A percentile compares a stretch with the other conserved stretches of the same genome.
These are phyloP conservation scores for Alentia gelatinosa DNA, from an alignment of 2,888 invertebrate species.

Conservation along the genomic window DNA sequence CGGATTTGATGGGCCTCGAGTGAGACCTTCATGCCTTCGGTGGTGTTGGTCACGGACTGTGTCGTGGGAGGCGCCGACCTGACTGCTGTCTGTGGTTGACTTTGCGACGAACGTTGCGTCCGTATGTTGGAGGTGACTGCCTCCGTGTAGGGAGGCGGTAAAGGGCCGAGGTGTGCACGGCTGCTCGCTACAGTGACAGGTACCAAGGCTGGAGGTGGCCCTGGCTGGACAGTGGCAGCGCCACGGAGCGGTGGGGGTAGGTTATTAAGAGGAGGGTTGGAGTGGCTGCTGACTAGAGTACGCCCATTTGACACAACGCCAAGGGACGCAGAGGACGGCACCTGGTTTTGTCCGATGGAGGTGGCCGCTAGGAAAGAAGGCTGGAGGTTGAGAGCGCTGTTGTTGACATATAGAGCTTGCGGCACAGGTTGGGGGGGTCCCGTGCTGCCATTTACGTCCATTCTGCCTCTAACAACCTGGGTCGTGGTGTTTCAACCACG, in stretches of 20 bases:
- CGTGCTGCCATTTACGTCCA: constrained; percentile 5
- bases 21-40: constrained; percentile 30
- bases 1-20: constrained; percentile 63
- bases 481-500: not conserved
- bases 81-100: not conserved
- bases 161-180: not conserved
- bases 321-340: not conserved
- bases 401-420: constrained; percentile 59
- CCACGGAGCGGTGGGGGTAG: not conserved
- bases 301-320: not conserved
- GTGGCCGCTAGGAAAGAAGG: not conserved
- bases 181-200: not conserved
- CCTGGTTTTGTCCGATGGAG: not conserved
- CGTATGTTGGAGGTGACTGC: not conserved
- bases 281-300: not conserved
- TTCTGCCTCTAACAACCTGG: not conserved
- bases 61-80: not conserved
- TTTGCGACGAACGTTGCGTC: not conserved
- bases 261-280: not conserved
- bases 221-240: not conserved
- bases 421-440: constrained; percentile 56
- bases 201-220: constrained; percentile 35
- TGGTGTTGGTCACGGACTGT: not conserved
- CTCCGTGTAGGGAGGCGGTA: constrained; percentile 6
- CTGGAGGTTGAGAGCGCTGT: not conserved